Conservation (phyloP, 2,113 vertebrate genomes). For the Casuarius casuarius region DNA sequence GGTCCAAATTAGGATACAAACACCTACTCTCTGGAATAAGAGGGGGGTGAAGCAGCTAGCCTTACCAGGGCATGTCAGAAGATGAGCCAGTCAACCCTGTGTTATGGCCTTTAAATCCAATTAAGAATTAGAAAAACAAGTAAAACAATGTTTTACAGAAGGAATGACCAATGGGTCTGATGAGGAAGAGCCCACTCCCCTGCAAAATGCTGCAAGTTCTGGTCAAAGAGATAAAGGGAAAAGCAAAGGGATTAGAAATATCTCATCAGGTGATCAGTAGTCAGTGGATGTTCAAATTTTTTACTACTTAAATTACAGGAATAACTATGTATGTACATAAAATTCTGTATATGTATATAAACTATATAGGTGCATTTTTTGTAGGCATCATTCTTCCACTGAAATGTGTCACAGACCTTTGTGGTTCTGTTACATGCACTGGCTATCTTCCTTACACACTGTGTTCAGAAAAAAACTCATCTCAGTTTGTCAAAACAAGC, state of each 20-base stretch:
- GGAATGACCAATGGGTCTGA: neutral
- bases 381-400: neutral
- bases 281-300: accelerated
- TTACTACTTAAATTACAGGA: neutral
- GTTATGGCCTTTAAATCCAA: neutral
- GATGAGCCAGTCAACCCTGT: neutral
- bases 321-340: neutral
- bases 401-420: neutral
- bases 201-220: neutral
- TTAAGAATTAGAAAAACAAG: neutral
- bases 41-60: neutral
- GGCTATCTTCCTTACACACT: neutral
- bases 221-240: neutral
- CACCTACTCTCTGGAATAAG: neutral
- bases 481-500: neutral
- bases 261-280: neutral
- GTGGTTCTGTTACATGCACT: neutral
- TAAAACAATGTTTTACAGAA: neutral
- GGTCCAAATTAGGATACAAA: neutral
- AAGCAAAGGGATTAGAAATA: neutral
- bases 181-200: neutral
- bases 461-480: neutral
- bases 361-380: neutral
- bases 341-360: neutral
- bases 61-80: neutral